Evolutionary conservation across 2,113 vertebrate genomes (phyloP), one percentile per base, ranked within the genome.

Genomic region (Leucoraja erinaceus): DNA sequence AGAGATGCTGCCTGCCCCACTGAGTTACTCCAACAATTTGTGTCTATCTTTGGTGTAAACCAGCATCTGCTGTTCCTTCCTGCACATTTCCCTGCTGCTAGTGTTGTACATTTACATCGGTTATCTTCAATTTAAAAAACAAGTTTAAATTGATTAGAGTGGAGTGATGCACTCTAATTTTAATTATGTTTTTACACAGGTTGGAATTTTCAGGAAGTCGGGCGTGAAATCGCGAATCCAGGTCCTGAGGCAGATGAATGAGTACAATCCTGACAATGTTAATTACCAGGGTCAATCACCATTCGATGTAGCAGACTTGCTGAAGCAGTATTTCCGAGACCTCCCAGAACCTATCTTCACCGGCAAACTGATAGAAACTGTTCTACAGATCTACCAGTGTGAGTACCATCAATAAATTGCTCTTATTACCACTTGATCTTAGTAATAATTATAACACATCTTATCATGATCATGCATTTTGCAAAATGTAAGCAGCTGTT

Each of bases 221-320:
- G 97, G 97, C 0, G 97, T 98, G 93, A 98, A 98, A 95, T 98
- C 97, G 3, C 96, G 97, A 54, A 98, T 98, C 93, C 96, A 98
- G 96, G 95, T 93, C 0, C 95, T 98, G 22, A 94, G 97, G 74
- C 97, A 97, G 93, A 96, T 97, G 96, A 98, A 97, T 0, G 97
- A 98, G 93, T 95, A 83, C 75, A 97, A 96, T 18, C 97, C 97
- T 0, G 97, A 98, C 93, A 94, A 96, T 0, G 97, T 98, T 79
- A 96, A 93, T 93, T 98, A 98, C 0, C 95, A 96, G 0, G 97
- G 97, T 93, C 97, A 98, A 94, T 98, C 97, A 0, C 97, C 97
- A 0, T 98, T 98, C 0, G 97, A 98, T 0, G 97, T 98, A 94
- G 97, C 97, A 0, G 97, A 98, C 94, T 94, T 98, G 95, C 94